Base-by-base conservation (phyloP, 2,797 vertebrate genomes). In the Xenopus petersii region DNA sequence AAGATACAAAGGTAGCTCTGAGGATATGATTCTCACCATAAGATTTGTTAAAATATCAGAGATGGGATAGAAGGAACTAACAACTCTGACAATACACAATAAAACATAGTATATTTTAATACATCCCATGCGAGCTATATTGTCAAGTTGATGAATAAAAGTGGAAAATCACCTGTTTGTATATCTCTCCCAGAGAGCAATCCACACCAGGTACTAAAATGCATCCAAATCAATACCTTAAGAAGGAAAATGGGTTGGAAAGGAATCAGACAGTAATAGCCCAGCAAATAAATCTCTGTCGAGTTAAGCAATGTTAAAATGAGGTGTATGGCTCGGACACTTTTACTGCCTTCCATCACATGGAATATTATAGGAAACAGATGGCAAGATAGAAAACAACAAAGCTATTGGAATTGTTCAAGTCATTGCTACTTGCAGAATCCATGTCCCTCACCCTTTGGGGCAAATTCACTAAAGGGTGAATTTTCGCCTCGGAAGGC, bases 31-130 rank as follows among this genome's bases (percentile, higher is more conserved):
- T 70, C 26, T 42, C 61, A 10, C 60, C 42, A 21, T 48, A 67
- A 64, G 65, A 69, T 78, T 73, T 69, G 65, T 49, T 73, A 77
- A 72, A 67, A 63, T 63, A 73, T 69, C 70, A 67, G 70, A 73
- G 70, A 58, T 72, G 64, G 33, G 48, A 61, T 26, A 64, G 51
- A 17, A 48, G 17, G 70, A 64, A 63, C 65, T 64, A 78, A 69
- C 67, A 78, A 56, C 64, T 64, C 75, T 73, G 75, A 69, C 75
- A 78, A 73, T 69, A 73, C 75, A 73, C 59, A 68, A 78, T 78
- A 78, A 73, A 78, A 78, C 71, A 64, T 78, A 69, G 70, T 73
- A 59, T 69, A 73, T 73, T 78, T 78, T 78, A 78, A 78, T 73
- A 42, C 21, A 54, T 64, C 70, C 72, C 75, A 12, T 21, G 75